Evolutionary conservation across 2,888 invertebrate species (phyloP), one percentile per base, ranked within the genome.

Genomic region (Lycaena phlaeas): DNA sequence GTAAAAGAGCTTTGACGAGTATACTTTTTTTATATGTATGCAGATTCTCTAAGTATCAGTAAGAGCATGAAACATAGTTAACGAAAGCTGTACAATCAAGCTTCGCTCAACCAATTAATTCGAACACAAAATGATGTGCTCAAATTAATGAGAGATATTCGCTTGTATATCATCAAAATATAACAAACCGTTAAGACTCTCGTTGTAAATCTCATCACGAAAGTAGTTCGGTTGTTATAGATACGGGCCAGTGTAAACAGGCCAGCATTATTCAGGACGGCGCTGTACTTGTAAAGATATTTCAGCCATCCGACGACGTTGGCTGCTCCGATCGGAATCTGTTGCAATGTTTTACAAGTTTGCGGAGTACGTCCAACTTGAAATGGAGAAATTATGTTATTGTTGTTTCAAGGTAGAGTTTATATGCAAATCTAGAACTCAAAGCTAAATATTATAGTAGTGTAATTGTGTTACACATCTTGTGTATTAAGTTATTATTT

Each of bases 301-400:
- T 64, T 53, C 60, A 64, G 61, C 52, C 64, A 73, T 74, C 64
- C 56, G 54, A 62, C 57, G 59, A 61, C 53, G 61, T 61, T 56
- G 62, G 53, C 44, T 50, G 48, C 48, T 46, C 52, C 48, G 49
- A 51, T 56, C 45, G 61, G 61, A 61, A 65, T 63, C 59, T 51
- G 52, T 53, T 53, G 53, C 56, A 40, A 49, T 54, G 54, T 56
- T 57, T 54, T 56, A 60, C 56, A 58, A 62, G 58, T 56, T 57
- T 54, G 45, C 48, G 45, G 50, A 49, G 38, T 26, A 34, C 17
- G 34, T 4, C 18, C 22, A 14, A 14, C n/a, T n/a, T n/a, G 36
- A 25, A 36, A 27, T 15, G 11, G 12, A 28, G 9, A 7, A 11
- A 1, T 11, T 11, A 28, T 6, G 27, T n/a, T 26, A 26, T 27